These are phyloP conservation scores for Formica aserva DNA, from an alignment of 2,888 invertebrate species.

Conservation along the genomic window DNA sequence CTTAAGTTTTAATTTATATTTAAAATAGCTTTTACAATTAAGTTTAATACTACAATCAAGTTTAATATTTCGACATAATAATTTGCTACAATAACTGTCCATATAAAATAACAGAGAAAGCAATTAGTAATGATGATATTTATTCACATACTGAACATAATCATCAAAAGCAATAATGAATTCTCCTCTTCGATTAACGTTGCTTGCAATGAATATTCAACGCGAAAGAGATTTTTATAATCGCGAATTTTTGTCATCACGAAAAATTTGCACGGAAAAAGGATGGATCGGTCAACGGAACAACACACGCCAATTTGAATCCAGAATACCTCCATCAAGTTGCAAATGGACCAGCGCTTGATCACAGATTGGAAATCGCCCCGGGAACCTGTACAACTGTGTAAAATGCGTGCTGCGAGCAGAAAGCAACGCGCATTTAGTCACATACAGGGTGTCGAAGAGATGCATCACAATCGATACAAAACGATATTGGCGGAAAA, in stretches of 20 bases:
- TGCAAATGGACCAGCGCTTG: conserved; percentile 74
- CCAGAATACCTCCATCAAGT: conserved; percentile 74
- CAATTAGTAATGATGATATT: conserved; percentile 9
- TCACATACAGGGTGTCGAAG: conserved; percentile 23
- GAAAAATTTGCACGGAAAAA: conserved; percentile 34
- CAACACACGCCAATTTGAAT: conserved; percentile 66
- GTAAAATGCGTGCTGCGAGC: conserved; percentile 57
- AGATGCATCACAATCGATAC: conserved; percentile 31
- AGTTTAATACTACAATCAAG: not conserved
- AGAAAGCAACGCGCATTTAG: conserved; percentile 40
- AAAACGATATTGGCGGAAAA: conserved; percentile 29
- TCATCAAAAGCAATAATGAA: conserved; percentile 33
- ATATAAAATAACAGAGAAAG: not conserved
- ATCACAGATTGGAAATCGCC: conserved; percentile 77
- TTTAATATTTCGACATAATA: conserved; percentile 10
- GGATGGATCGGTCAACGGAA: conserved; percentile 45
- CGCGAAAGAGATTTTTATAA: conserved; percentile 31
- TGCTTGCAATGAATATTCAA: conserved; percentile 12
- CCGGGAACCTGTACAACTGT: conserved; percentile 61
- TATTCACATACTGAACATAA: not conserved
- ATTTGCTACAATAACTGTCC: not conserved
- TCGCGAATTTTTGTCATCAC: conserved; percentile 28
- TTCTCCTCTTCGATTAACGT: conserved; percentile 6
- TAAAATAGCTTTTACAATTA: not conserved
- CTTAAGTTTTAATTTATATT: not conserved